Percentiles rank a stretch among this genome's conserved stretches.
phyloP scores from a whole-genome alignment of 2,888 invertebrate species.

The Chironomus tentans region DNA sequence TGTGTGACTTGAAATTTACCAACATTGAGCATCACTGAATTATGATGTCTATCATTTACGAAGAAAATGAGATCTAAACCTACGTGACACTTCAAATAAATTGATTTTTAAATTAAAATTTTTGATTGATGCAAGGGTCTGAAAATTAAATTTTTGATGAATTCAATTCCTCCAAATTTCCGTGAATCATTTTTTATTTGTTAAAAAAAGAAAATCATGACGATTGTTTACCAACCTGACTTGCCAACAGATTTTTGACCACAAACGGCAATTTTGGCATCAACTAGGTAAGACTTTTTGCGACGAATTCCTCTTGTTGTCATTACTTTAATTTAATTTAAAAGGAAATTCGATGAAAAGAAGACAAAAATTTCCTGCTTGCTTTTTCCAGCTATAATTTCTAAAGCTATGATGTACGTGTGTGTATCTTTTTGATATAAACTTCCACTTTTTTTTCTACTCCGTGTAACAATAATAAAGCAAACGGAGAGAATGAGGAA shows the following conservation, averaged over 20 bases:
- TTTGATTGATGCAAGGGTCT: too few relatives aligned
- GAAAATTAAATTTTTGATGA: too few relatives aligned
- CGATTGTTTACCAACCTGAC: constrained; percentile 55
- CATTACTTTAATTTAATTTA: constrained; percentile 42
- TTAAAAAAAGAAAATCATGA: not conserved
- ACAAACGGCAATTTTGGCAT: constrained; percentile 83
- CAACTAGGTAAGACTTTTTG: constrained; percentile 81
- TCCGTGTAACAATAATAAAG: not conserved
- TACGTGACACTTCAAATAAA: too few relatives aligned
- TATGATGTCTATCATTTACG: too few relatives aligned
- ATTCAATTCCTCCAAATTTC: too few relatives aligned
- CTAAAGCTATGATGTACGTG: not conserved
- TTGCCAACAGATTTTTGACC: constrained; percentile 87
- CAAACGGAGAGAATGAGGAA: not conserved
- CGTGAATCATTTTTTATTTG: too few relatives aligned
- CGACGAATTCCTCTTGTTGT: constrained; percentile 74
- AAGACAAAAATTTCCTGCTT: not conserved
- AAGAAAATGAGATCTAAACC: too few relatives aligned
- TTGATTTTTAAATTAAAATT: too few relatives aligned
- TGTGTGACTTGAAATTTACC: too few relatives aligned
- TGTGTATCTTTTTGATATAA: not conserved
- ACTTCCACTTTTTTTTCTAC: not conserved
- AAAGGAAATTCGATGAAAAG: not conserved
- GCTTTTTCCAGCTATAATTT: not conserved
- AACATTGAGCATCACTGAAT: too few relatives aligned